Base-by-base conservation (phyloP, 2,888 invertebrate genomes). In the Caenorhabditis imperialis region DNA sequence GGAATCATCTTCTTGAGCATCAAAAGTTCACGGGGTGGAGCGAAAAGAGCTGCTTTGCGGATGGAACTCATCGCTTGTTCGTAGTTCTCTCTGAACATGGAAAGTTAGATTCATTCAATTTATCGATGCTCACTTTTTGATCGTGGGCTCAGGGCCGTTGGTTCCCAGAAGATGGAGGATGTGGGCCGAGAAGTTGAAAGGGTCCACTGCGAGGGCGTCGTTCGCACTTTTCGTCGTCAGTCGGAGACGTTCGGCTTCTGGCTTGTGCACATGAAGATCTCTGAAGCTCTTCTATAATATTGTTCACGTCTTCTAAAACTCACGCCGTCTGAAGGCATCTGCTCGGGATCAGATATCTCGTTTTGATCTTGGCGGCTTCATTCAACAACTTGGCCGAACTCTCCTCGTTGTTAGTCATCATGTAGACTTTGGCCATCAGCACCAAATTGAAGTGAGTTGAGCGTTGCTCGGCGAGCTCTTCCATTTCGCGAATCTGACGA, bases 1-100 rank as follows among this genome's bases (percentile, higher is more conserved):
- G 67, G 67, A 37, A 61, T 51, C 74, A 74, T 74, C 38, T 55
- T 55, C 38, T 74, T 74, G 18, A 74, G 25, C 74, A 74, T 74
- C 25, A 74, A 23, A 16, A 67, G 45, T 33, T 74, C 74, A n/a
- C 74, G 35, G 10, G 74, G 67, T 7, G 74, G 67, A 2, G 74
- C 74, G 33, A 74, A 74, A 2, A 74, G 38, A 1, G 67, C 67
- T 0, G 74, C 74, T 40, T 62, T 67, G 30, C 38, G 18, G 33
- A 74, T 67, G 0, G 61, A 61, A 18, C 62, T 40, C 61, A 61
- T 67, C 5, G 61, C 23, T 40, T 51, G 12, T 3, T 67, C 67
- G 50, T 61, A 74, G 33, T 61, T 57, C 1, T 35, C 27, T 47
- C 63, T 72, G 45, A 2, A n/a, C n/a, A n/a, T n/a, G n/a, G n/a